A percentile compares a stretch with the other conserved stretches of the same genome.
Evolutionary conservation across 2,113 vertebrate genomes (phyloP).

Genomic region (Protomyctophum bolini): DNA sequence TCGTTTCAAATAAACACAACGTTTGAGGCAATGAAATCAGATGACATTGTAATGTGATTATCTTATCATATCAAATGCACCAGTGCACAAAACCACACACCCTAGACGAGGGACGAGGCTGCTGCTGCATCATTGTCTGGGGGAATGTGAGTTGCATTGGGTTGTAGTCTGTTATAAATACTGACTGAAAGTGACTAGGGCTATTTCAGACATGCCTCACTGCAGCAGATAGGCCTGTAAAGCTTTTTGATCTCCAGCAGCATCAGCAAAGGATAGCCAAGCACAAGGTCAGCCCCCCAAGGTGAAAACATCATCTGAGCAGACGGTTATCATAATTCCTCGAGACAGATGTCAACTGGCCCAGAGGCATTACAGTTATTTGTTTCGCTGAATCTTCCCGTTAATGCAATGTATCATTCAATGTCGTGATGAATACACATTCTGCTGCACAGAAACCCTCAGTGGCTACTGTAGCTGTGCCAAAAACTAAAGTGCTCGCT

Average conservation of each 20-base stretch:
- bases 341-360: slow-evolving; percentile 16
- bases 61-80: no score
- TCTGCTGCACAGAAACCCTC: no score
- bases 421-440: no score
- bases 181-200: slow-evolving; percentile 56
- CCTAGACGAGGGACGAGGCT: no score
- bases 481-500: no score
- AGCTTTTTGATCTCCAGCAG: slow-evolving; percentile 67
- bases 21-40: no score
- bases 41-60: no score
- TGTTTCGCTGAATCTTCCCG: slow-evolving; percentile 8
- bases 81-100: no score
- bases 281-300: slow-evolving; percentile 66
- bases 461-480: no score
- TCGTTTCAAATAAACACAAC: no score
- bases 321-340: slow-evolving; percentile 56
- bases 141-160: no score
- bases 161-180: slow-evolving; percentile 62
- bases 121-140: slow-evolving; percentile 3
- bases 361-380: slow-evolving; percentile 40
- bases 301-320: slow-evolving; percentile 63
- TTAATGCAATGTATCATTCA: slow-evolving; percentile 32
- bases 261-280: slow-evolving; percentile 63
- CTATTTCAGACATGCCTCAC: slow-evolving; percentile 73
- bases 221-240: slow-evolving; percentile 71